Conservation (phyloP, 2,888 invertebrate genomes). For the Craniophora ligustri region DNA sequence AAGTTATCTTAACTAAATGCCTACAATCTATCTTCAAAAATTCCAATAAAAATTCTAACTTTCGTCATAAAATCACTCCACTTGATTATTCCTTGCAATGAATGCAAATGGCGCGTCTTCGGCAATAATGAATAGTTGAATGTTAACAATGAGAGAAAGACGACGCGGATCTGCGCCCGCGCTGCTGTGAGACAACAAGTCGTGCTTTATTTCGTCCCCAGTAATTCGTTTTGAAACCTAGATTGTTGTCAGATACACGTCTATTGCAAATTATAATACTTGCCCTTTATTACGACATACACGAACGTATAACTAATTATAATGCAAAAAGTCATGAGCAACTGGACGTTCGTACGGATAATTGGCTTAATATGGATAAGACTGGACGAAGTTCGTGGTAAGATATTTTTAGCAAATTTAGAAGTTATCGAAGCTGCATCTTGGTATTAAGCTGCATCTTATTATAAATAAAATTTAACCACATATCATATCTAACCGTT, state of each 20-base stretch:
- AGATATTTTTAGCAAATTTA: no score
- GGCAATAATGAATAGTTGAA: slow-evolving; percentile 49
- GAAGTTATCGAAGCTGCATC: no score
- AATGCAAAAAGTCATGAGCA: no score
- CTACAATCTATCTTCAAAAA: slow-evolving; percentile 2
- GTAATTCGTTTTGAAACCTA: slow-evolving; percentile 12
- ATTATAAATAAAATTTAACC: no score
- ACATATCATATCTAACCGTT: no score
- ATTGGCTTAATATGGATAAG: no score
- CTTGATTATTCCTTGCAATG: slow-evolving; percentile 33
- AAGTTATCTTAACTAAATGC: background rate
- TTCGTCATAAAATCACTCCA: slow-evolving; percentile 23
- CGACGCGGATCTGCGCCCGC: slow-evolving; percentile 25
- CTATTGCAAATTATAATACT: slow-evolving; percentile 28
- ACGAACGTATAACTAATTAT: no score
- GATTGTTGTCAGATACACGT: slow-evolving; percentile 14
- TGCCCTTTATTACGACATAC: background rate
- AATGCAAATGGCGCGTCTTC: slow-evolving; percentile 23
- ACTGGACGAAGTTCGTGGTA: no score
- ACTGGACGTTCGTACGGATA: no score
- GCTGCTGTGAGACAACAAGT: slow-evolving; percentile 26
- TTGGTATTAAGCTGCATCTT: no score
- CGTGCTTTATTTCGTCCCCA: slow-evolving; percentile 33
- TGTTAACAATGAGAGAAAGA: slow-evolving; percentile 45
- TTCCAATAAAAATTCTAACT: slow-evolving; percentile 24